These are phyloP conservation scores for Sycophila texana DNA, from an alignment of 2,888 invertebrate species.

Conservation along the genomic window DNA sequence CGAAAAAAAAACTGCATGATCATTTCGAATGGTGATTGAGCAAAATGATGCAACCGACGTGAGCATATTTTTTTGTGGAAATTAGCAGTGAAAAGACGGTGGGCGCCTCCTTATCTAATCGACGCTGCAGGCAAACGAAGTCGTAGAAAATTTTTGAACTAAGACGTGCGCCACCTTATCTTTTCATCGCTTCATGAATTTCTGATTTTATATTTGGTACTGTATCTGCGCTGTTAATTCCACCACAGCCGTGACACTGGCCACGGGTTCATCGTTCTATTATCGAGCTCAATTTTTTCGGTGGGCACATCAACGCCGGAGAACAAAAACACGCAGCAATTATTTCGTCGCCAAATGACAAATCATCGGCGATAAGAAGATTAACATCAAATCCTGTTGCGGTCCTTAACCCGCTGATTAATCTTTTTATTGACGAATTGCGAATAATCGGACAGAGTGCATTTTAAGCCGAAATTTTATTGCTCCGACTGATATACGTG, in stretches of 20 bases:
- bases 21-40: background rate
- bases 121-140: background rate
- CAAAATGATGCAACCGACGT: background rate
- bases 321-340: no score
- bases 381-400: no score
- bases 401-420: no score
- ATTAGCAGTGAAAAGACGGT: background rate
- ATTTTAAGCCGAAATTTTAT: no score
- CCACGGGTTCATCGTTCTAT: conserved; percentile 42
- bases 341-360: no score
- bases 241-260: background rate
- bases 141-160: conserved; percentile 23
- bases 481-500: conserved; percentile 6
- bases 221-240: conserved; percentile 14
- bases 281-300: background rate
- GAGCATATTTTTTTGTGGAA: conserved; percentile 7
- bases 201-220: background rate
- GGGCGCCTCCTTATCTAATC: conserved; percentile 47
- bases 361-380: no score
- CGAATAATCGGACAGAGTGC: no score
- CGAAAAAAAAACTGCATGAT: background rate
- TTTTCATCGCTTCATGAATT: background rate
- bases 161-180: conserved; percentile 10
- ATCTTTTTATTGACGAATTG: no score
- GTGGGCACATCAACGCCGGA: no score